Evolutionary conservation across 1,140 invertebrate species (phyloP).

Genomic region (Atta colombica): DNA sequence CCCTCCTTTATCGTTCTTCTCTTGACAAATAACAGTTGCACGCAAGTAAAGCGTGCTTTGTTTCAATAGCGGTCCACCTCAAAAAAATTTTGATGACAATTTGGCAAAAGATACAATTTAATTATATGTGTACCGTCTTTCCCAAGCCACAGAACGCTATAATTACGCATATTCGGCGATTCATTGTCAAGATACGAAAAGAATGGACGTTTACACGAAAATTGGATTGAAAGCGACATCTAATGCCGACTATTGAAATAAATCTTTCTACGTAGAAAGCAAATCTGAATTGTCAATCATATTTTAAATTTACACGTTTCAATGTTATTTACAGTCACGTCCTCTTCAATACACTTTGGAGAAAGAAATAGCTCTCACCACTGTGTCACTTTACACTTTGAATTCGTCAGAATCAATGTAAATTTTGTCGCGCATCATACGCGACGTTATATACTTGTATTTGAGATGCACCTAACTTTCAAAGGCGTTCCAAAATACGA

Average conservation of each 20-base stretch:
- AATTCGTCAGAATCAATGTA: slow-evolving; percentile 34
- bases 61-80: neutral
- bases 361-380: slow-evolving; percentile 73
- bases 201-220: neutral
- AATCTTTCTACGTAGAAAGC: slow-evolving; percentile 60
- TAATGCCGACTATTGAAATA: neutral
- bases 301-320: slow-evolving; percentile 59
- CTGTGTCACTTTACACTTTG: slow-evolving; percentile 60
- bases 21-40: neutral
- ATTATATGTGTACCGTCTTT: neutral
- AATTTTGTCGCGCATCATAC: slow-evolving; percentile 57
- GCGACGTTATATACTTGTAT: slow-evolving; percentile 40
- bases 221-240: neutral
- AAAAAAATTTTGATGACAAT: neutral
- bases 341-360: slow-evolving; percentile 68
- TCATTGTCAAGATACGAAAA: neutral
- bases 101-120: neutral
- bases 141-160: too few species aligned
- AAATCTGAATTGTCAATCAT: slow-evolving; percentile 63
- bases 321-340: slow-evolving; percentile 72
- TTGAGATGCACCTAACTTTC: slow-evolving; percentile 16
- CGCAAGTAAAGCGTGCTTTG: neutral
- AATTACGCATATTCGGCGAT: neutral
- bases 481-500: slow-evolving; percentile 16
- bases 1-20: neutral